A percentile compares a stretch with the other conserved stretches of the same genome.
Conservation (phyloP, 2,888 invertebrate genomes). For the Macrosoma leucophasiata region DNA sequence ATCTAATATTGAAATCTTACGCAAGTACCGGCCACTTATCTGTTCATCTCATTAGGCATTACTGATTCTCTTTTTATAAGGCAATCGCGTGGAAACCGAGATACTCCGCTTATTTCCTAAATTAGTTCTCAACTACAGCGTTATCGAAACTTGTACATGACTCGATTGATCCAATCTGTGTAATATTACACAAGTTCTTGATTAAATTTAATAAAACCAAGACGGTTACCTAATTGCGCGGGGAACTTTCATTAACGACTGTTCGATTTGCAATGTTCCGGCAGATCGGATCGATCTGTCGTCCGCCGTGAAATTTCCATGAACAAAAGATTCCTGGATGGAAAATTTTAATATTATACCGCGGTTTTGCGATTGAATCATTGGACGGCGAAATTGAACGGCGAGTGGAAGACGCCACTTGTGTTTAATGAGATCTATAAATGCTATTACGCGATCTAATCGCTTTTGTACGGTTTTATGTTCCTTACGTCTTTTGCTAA, state of each 20-base stretch:
- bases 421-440: conserved; percentile 56
- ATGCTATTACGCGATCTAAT: conserved; percentile 46
- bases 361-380: conserved; percentile 43
- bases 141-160: conserved; percentile 72
- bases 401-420: conserved; percentile 37
- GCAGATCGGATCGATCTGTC: conserved; percentile 49
- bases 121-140: conserved; percentile 71
- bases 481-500: conserved; percentile 39
- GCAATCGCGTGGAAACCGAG: conserved; percentile 58
- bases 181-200: conserved; percentile 74
- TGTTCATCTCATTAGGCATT: conserved; percentile 16
- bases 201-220: conserved; percentile 76
- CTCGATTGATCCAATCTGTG: conserved; percentile 72
- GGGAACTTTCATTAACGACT: conserved; percentile 70
- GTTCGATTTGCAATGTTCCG: conserved; percentile 63
- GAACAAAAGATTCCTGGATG: conserved; percentile 32
- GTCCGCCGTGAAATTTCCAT: conserved; percentile 27
- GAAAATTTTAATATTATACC: conserved; percentile 39
- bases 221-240: conserved; percentile 71
- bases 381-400: conserved; percentile 45
- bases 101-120: conserved; percentile 65
- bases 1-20: too few species aligned
- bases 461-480: conserved; percentile 45
- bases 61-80: conserved; percentile 50
- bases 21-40: too few species aligned